Evolutionary conservation across 92 coral and sea anemone species (phyloP), one percentile per base, ranked within the genome.

Genomic region (Nematostella vectensis): DNA sequence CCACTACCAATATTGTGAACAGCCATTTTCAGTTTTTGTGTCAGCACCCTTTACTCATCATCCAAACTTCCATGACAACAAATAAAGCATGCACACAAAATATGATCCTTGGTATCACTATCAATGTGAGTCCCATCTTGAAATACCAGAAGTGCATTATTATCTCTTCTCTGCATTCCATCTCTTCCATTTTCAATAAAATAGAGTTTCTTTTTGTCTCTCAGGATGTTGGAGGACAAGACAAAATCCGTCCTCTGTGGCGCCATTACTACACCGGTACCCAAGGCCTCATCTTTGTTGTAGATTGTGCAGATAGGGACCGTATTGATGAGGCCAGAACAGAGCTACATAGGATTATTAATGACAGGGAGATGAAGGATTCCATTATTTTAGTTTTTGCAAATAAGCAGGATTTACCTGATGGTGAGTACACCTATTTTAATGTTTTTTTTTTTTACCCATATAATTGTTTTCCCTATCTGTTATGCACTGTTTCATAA

Each of bases 141-240:
- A n/a, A n/a, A n/a, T n/a, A n/a, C n/a, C n/a, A n/a, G n/a, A n/a
- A n/a, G n/a, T n/a, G n/a, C n/a, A n/a, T n/a, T n/a, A n/a, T n/a
- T n/a, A n/a, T n/a, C n/a, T n/a, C n/a, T n/a, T n/a, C n/a, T n/a
- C n/a, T n/a, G n/a, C n/a, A n/a, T n/a, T n/a, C n/a, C n/a, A n/a
- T n/a, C n/a, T n/a, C n/a, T n/a, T n/a, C n/a, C n/a, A n/a, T n/a
- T n/a, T n/a, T n/a, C n/a, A n/a, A n/a, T n/a, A n/a, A n/a, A n/a
- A n/a, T n/a, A n/a, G 40, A 33, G 6, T 33, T 57, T 47, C 54
- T 61, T 4, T 9, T 11, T 21, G 31, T 44, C 21, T 0, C 18
- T 11, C 40, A 89, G 97, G 97, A 89, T 48, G 97, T 89, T 31
- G 97, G 97, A 15, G 97, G 97, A 52, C 97, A 89, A 49, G 97